These are phyloP conservation scores for Morinoia aosen DNA, from an alignment of 2,888 invertebrate species.

Conservation along the genomic window DNA sequence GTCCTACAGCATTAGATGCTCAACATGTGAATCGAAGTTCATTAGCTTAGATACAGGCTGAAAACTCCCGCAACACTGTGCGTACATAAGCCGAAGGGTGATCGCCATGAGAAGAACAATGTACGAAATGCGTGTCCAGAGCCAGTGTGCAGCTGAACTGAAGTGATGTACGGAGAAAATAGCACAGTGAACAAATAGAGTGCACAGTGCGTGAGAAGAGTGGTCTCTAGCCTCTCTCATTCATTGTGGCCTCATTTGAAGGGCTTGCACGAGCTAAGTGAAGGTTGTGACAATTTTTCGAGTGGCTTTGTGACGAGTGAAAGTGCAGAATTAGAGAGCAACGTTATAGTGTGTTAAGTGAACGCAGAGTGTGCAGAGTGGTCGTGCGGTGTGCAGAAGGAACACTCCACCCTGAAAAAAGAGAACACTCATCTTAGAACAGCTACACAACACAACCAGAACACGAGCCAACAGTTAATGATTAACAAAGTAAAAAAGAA, in stretches of 20 bases:
- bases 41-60: not conserved
- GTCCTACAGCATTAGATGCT: not conserved
- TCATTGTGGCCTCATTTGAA: no score
- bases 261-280: not conserved
- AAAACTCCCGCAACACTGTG: not conserved
- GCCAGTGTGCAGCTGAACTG: not conserved
- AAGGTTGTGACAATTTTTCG: not conserved
- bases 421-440: conserved; percentile 51
- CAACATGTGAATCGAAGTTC: not conserved
- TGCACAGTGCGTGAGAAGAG: no score
- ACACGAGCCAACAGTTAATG: not conserved
- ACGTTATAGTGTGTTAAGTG: not conserved
- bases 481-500: not conserved
- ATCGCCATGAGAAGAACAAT: not conserved
- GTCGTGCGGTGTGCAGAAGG: conserved; percentile 31
- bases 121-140: not conserved
- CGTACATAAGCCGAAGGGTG: not conserved
- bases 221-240: no score
- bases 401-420: conserved; percentile 45
- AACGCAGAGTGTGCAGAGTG: conserved; percentile 31
- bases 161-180: not conserved
- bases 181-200: not conserved
- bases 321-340: not conserved
- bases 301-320: not conserved
- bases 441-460: conserved; percentile 26